phyloP scores from a whole-genome alignment of 2,113 vertebrate genomes.

The Strix uralensis region DNA sequence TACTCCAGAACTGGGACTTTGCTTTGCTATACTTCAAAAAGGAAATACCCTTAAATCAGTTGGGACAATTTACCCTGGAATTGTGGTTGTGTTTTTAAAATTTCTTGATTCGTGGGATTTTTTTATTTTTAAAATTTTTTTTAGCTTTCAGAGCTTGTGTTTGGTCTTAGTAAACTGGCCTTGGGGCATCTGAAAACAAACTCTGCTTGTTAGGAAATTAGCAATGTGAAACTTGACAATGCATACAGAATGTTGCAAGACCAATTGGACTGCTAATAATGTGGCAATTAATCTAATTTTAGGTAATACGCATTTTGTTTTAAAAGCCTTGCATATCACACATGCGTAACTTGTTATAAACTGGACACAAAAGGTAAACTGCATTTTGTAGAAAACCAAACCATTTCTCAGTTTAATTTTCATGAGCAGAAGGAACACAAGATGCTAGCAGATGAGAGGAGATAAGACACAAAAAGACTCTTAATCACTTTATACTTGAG shows the following conservation, averaged over 20 bases:
- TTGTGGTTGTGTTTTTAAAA: slow-evolving; percentile 41
- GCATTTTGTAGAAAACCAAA: neutral
- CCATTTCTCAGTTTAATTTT: neutral
- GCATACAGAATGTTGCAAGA: slow-evolving; percentile 55
- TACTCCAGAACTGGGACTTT: slow-evolving; percentile 15
- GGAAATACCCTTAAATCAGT: slow-evolving; percentile 21
- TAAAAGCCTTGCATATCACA: slow-evolving; percentile 2
- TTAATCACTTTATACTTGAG: neutral
- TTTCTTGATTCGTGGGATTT: slow-evolving; percentile 24
- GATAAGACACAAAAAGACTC: neutral
- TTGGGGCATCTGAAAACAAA: slow-evolving; percentile 80
- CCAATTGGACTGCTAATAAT: slow-evolving; percentile 52
- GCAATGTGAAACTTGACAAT: slow-evolving; percentile 74
- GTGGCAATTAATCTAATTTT: slow-evolving; percentile 59
- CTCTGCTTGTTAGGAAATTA: slow-evolving; percentile 76
- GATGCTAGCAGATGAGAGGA: neutral
- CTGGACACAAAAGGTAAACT: neutral
- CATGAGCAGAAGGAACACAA: neutral
- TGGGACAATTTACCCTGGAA: neutral
- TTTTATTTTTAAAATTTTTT: neutral
- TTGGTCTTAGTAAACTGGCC: slow-evolving; percentile 73
- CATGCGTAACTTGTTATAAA: neutral
- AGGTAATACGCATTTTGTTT: neutral
- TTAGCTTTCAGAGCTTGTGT: slow-evolving; percentile 57
- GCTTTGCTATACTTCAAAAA: slow-evolving; percentile 30